Evolutionary conservation across 1,140 invertebrate species (phyloP), one percentile per base, ranked within the genome.

Genomic region (Pteromalus puparum): DNA sequence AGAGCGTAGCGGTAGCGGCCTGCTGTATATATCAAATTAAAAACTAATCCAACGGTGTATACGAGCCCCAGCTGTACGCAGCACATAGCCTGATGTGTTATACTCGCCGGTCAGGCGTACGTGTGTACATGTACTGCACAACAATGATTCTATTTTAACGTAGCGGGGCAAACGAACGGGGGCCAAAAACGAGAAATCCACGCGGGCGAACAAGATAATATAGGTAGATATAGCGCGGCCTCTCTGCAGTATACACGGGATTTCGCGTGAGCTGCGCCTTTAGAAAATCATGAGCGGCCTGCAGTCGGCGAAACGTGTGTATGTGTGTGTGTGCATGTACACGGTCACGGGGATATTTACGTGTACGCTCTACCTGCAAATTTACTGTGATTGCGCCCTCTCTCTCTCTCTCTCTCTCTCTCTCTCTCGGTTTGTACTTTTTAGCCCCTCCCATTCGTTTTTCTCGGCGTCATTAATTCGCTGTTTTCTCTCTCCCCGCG

Each of bases 11-110:
- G 53, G 53, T 61, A 81, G 75, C 73, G 26, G 67, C 68, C 12
- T 34, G 73, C 30, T 42, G 9, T 42, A 10, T 48, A 46, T 70
- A 77, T 77, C 86, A 78, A 90, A 90, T 90, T 90, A 90, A 90
- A 90, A 90, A 90, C 86, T 89, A 90, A 90, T 90, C 86, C 88
- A 87, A 89, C 28, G 5, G 67, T 30, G 28, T 18, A 65, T 15
- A 38, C 24, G 48, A 65, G 28, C 12, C 15, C 48, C n/a, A 15
- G 48, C 18, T 34, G 21, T n/a, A 53, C 18, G 21, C 21, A n/a
- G 53, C 7, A 61, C 7, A 61, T 61, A 61, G 4, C 18, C 2
- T 61, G 30, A 18, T 21, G 53, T 61, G 6, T 4, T 61, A 1
- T 61, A 61, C n/a, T 61, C 53, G 5, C 53, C 18, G 21, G 53